Conservation (phyloP, 2,113 vertebrate genomes). For the Phrynosoma platyrhinos region DNA sequence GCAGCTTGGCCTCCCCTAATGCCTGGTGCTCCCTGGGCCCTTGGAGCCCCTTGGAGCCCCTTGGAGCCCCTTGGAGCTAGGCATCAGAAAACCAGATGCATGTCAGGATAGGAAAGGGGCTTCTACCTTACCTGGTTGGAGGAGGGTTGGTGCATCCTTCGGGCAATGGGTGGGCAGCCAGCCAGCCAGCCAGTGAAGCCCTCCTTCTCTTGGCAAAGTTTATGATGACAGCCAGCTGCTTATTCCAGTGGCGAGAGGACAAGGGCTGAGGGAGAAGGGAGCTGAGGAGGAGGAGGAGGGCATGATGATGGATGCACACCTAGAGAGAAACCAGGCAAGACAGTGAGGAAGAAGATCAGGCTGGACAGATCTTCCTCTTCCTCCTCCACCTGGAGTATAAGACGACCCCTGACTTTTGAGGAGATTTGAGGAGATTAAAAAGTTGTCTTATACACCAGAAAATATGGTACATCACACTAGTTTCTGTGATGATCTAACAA, state of each 20-base stretch:
- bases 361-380: background rate
- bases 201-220: background rate
- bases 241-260: conserved; percentile 14
- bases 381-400: too few relatives aligned
- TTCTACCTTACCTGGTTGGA: conserved; percentile 23
- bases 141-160: background rate
- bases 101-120: background rate
- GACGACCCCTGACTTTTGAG: too few relatives aligned
- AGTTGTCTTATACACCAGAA: too few relatives aligned
- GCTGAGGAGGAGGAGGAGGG: background rate
- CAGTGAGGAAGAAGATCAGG: too few relatives aligned
- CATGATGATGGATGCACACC: background rate
- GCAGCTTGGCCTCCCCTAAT: too few relatives aligned
- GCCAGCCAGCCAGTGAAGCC: too few relatives aligned
- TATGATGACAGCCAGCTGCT: background rate
- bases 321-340: background rate
- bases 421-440: too few relatives aligned
- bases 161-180: too few relatives aligned
- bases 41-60: too few relatives aligned
- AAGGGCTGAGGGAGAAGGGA: conserved; percentile 2
- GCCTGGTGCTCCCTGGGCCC: too few relatives aligned
- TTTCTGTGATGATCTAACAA: background rate
- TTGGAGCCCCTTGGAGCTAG: background rate
- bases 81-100: background rate
- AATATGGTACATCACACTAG: too few relatives aligned